Evolutionary conservation across 2,113 vertebrate species (phyloP).

Genomic region (Lota lota): DNA sequence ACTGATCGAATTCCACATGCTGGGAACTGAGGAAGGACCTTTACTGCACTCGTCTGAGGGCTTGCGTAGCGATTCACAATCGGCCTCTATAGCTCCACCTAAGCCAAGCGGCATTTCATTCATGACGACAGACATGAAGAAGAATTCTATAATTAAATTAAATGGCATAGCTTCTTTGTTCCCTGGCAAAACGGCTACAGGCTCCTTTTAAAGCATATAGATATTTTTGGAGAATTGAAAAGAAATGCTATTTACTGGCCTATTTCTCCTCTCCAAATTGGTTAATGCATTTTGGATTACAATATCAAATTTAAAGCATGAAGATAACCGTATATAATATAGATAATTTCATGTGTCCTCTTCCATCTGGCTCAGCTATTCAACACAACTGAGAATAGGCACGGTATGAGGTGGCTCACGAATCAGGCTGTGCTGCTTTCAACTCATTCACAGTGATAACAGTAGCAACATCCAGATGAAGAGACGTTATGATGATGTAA

Average conservation of each 20-base stretch:
- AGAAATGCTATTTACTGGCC: constrained; percentile 9
- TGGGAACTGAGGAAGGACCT: constrained; percentile 39
- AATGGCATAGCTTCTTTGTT: constrained; percentile 10
- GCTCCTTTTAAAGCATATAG: constrained; percentile 6
- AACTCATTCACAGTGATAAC: constrained; percentile 67
- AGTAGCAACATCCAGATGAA: constrained; percentile 38
- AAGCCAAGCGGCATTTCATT: constrained; percentile 10
- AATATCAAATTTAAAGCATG: constrained; percentile 44
- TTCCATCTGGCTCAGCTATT: constrained; percentile 51
- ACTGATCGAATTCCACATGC: constrained; percentile 23
- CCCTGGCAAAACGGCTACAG: constrained; percentile 18
- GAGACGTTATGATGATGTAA: constrained; percentile 29
- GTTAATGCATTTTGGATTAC: constrained; percentile 37
- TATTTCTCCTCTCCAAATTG: constrained; percentile 18
- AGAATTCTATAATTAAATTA: neutral
- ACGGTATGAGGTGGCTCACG: constrained; percentile 57
- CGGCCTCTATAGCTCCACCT: constrained; percentile 28
- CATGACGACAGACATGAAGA: constrained; percentile 20
- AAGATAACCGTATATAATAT: constrained; percentile 40
- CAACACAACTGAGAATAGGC: constrained; percentile 51
- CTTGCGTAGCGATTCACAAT: constrained; percentile 11
- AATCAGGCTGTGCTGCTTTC: constrained; percentile 49
- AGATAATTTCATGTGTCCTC: constrained; percentile 43
- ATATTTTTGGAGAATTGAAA: constrained; percentile 9
- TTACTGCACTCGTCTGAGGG: constrained; percentile 26